Conservation (phyloP, 2,113 vertebrate species). For the Axis porcinus region DNA sequence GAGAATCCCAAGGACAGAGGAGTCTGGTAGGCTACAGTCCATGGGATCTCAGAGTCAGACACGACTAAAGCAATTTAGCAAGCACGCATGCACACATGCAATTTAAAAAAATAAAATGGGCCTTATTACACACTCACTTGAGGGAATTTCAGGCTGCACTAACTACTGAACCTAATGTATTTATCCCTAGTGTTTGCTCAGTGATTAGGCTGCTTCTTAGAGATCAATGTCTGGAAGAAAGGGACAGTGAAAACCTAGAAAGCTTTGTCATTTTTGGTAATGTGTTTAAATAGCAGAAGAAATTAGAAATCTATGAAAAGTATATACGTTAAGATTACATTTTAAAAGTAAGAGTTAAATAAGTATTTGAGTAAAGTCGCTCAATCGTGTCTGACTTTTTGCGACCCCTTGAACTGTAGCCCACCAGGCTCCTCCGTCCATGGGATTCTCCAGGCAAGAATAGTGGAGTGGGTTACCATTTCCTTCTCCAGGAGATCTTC, state of each 20-base stretch:
- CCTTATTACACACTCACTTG: neutral
- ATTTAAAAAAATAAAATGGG: neutral
- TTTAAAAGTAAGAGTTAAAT: neutral
- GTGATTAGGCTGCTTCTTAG: neutral
- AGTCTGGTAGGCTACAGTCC: neutral
- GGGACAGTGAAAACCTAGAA: neutral
- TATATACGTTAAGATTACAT: neutral
- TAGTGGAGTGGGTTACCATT: neutral
- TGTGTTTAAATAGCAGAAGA: neutral
- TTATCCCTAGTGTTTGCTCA: neutral
- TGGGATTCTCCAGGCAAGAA: neutral
- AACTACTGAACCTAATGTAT: neutral
- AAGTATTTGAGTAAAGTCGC: neutral
- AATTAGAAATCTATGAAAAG: neutral
- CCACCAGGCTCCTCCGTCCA: neutral
- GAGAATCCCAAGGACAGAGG: neutral
- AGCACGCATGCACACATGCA: neutral
- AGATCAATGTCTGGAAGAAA: neutral
- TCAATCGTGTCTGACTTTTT: neutral
- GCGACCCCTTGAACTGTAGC: neutral
- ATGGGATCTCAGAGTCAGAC: neutral
- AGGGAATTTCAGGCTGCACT: neutral
- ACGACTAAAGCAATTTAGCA: neutral
- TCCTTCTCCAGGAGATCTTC: neutral
- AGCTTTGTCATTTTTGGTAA: neutral